phyloP scores from a whole-genome alignment of 64 coral and sea anemone species.

The Astreopora myriophthalma region DNA sequence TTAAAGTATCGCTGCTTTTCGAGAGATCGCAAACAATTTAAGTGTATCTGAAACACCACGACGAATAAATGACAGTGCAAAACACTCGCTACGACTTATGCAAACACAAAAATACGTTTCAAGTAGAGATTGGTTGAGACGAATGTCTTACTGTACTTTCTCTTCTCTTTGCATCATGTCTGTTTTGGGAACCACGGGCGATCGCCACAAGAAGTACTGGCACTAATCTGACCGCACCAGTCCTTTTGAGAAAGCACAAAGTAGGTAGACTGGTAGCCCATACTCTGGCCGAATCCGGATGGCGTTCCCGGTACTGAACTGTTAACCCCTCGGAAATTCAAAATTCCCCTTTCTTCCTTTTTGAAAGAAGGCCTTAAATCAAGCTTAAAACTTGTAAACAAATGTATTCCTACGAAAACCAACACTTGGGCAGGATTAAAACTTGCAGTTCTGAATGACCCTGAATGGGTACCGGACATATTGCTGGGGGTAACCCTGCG shows the following conservation, averaged over 20 bases:
- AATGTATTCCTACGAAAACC: too few species aligned
- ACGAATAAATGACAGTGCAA: background rate
- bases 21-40: background rate
- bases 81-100: background rate
- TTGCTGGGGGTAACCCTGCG: too few species aligned
- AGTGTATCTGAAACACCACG: background rate
- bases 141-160: background rate
- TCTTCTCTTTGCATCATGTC: background rate
- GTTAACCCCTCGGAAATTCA: too few species aligned
- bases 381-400: too few species aligned
- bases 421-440: too few species aligned
- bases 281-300: too few species aligned
- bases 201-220: background rate
- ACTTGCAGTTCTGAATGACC: too few species aligned
- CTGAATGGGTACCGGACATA: too few species aligned
- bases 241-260: background rate
- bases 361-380: too few species aligned
- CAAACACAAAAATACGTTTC: constrained; percentile 16
- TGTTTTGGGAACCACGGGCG: background rate
- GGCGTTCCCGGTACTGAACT: too few species aligned
- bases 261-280: too few species aligned
- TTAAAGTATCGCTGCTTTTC: background rate
- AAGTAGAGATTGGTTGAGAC: background rate
- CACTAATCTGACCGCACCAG: background rate
- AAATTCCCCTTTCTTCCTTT: too few species aligned